phyloP scores from a whole-genome alignment of 2,113 vertebrate species.

The Aix galericulata region DNA sequence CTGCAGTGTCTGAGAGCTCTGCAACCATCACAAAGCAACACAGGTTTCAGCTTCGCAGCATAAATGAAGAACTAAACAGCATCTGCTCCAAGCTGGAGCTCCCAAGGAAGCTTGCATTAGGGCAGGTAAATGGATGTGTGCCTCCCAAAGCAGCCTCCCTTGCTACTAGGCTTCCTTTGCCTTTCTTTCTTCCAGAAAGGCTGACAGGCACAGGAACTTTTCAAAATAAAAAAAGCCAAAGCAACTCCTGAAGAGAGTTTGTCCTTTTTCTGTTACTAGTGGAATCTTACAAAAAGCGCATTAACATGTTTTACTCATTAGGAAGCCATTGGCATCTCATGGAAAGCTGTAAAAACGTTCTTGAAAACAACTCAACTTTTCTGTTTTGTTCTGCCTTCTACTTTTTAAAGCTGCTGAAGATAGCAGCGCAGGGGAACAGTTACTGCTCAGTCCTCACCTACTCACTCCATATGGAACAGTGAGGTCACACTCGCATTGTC shows the following conservation, averaged over 20 bases:
- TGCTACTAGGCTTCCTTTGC: not conserved
- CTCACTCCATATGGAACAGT: not conserved
- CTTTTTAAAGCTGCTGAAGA: not conserved
- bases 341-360: conserved; percentile 17
- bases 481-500: not conserved
- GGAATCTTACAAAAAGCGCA: conserved; percentile 26
- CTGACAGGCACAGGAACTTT: not conserved
- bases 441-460: conserved; percentile 27
- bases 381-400: not conserved
- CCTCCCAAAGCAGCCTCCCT: not conserved
- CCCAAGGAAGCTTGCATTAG: not conserved
- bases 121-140: not conserved
- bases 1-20: not conserved
- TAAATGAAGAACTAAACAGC: not conserved
- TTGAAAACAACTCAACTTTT: conserved; percentile 30
- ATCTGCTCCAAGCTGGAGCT: not conserved
- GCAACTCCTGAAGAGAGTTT: not conserved
- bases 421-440: conserved; percentile 15
- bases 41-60: not conserved
- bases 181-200: not conserved
- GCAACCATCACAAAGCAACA: not conserved
- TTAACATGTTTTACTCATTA: conserved; percentile 49
- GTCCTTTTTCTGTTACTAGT: not conserved
- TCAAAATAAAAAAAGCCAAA: not conserved
- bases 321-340: not conserved